A percentile compares a stretch with the other conserved stretches of the same genome.
phyloP scores from a whole-genome alignment of 2,797 vertebrate species.

The Macrochelys suwanniensis region DNA sequence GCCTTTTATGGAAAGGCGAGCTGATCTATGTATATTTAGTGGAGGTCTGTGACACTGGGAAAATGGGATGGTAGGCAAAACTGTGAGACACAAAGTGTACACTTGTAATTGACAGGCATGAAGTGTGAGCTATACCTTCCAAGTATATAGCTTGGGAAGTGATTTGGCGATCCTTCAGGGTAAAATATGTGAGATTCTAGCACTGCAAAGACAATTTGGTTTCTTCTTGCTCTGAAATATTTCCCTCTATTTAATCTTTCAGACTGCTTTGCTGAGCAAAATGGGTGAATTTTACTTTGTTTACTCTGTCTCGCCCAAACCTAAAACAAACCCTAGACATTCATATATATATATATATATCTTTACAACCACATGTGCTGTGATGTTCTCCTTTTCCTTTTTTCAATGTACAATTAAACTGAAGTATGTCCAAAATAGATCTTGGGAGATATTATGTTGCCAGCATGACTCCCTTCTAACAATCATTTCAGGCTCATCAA shows the following conservation, averaged over 20 bases:
- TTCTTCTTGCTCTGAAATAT: not conserved
- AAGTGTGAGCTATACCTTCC: not conserved
- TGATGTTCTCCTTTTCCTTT: not conserved
- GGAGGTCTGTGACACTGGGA: not conserved
- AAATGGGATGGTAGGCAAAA: not conserved
- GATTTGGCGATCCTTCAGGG: not conserved
- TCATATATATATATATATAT: not conserved
- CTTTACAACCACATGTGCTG: not conserved
- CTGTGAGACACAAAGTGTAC: not conserved
- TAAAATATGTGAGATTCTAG: not conserved
- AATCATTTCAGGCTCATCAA: not conserved
- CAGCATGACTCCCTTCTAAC: not conserved
- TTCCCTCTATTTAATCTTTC: not conserved
- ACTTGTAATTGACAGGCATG: accelerated
- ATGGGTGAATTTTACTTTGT: not conserved
- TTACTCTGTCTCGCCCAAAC: not conserved
- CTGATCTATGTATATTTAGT: not conserved
- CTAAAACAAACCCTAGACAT: not conserved
- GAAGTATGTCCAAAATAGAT: not conserved
- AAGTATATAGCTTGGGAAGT: not conserved
- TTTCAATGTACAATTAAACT: not conserved
- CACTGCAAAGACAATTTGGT: not conserved
- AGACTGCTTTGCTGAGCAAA: not conserved
- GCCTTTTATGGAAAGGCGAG: not conserved
- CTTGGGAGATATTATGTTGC: not conserved